phyloP scores from a whole-genome alignment of 2,113 vertebrate genomes.

The Xiphorhynchus elegans region DNA sequence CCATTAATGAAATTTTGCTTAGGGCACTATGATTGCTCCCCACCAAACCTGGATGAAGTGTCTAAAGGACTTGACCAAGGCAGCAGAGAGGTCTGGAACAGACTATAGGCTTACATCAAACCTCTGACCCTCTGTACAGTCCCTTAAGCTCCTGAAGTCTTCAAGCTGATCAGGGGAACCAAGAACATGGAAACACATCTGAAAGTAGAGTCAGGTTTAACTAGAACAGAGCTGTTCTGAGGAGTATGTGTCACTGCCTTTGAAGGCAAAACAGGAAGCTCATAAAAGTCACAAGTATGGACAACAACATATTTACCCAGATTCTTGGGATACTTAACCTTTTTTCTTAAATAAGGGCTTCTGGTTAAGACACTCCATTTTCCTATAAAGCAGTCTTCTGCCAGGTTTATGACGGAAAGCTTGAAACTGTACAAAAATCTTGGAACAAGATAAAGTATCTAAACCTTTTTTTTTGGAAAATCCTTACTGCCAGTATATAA shows the following conservation, averaged over 20 bases:
- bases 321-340: not conserved
- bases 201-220: not conserved
- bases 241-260: not conserved
- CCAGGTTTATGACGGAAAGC: not conserved
- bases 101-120: not conserved
- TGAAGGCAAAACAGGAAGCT: not conserved
- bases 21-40: rapidly evolving
- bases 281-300: not conserved
- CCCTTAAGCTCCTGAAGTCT: not conserved
- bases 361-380: not conserved
- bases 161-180: not conserved
- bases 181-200: not conserved
- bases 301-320: not conserved
- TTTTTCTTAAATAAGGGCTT: not conserved
- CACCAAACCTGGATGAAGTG: not conserved
- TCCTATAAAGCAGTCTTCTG: not conserved
- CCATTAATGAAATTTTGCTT: not conserved
- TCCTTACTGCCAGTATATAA: not conserved
- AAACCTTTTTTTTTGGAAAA: not conserved
- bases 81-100: not conserved
- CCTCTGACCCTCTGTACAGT: not conserved
- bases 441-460: not conserved
- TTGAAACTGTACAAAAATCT: not conserved
- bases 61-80: not conserved
- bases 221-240: not conserved